Base-by-base conservation (phyloP, 2,797 vertebrate species). In the Enteromius mattozi region DNA sequence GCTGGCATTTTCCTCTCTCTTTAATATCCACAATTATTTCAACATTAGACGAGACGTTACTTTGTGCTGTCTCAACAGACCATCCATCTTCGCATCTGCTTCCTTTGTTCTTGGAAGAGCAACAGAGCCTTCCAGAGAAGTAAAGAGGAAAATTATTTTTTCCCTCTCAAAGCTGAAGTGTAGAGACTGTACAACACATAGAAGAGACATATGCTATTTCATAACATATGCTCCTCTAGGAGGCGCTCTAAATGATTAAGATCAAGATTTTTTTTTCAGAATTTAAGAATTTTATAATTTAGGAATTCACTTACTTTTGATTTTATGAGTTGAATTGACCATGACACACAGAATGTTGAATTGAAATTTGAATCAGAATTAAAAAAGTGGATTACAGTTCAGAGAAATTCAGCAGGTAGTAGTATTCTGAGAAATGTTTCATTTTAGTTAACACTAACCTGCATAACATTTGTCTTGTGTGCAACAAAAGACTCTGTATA, bases 21-120 rank as follows among this genome's bases (percentile, higher is more conserved):
- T 86, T 90, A 91, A 92, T 90, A 88, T 88, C 80, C 87, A 89
- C 91, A 92, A 94, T 94, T 94, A 94, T 93, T 93, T 90, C 90
- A 88, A 91, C 91, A 93, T 94, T 89, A 89, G 78, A 78, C 49
- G 68, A 85, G 66, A 74, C 74, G 86, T 85, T 89, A 86, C 85
- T 85, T 87, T 72, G 63, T 69, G 70, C 75, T 54, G 70, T 54
- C 69, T 86, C 88, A 85, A 85, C 78, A 88, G 65, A 70, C 81
- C 79, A 82, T 86, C 69, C 77, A 82, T 87, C 86, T 85, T 85
- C 79, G n/a, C 78, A 78, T 54, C 72, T 72, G 82, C 83, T 84
- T 78, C 21, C 63, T 71, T 80, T 40, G 72, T 78, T 81, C 81
- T 47, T 54, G 63, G 59, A 54, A 56, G n/a, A 63, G 7, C 70